A percentile compares a stretch with the other conserved stretches of the same genome.
phyloP scores from a whole-genome alignment of 1,140 invertebrate species.

The Spodoptera frugiperda region DNA sequence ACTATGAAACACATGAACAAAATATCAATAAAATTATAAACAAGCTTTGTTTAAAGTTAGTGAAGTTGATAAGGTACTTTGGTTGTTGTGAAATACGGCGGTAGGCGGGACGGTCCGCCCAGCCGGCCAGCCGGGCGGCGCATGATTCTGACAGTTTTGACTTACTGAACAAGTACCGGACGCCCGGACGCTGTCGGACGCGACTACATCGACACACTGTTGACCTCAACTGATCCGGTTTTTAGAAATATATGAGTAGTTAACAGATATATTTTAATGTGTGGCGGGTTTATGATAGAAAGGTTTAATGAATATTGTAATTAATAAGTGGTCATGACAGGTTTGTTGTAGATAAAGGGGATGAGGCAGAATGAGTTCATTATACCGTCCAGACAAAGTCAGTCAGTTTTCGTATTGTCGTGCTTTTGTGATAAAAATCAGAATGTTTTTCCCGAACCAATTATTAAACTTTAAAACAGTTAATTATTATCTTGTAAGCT shows the following conservation, averaged over 20 bases:
- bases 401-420: too few species aligned
- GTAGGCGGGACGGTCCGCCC: conserved; percentile 32
- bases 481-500: too few species aligned
- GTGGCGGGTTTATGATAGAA: too few species aligned
- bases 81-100: conserved; percentile 39
- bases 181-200: conserved; percentile 24
- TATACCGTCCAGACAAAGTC: too few species aligned
- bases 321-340: too few species aligned
- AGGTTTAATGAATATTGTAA: too few species aligned
- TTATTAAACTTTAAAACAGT: too few species aligned
- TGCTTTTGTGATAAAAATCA: too few species aligned
- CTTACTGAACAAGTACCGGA: conserved; percentile 42
- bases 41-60: conserved; percentile 9
- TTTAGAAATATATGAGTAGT: conserved; percentile 16
- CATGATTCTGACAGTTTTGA: conserved; percentile 66
- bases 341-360: too few species aligned
- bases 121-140: conserved; percentile 25
- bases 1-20: neutral
- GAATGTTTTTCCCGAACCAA: too few species aligned
- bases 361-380: too few species aligned
- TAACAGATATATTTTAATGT: too few species aligned
- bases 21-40: conserved; percentile 26
- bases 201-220: conserved; percentile 20
- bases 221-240: conserved; percentile 8
- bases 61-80: conserved; percentile 11